Evolutionary conservation across 92 coral and sea anemone species (phyloP), one percentile per base, ranked within the genome.

Genomic region (Umimayanthus kanabou): DNA sequence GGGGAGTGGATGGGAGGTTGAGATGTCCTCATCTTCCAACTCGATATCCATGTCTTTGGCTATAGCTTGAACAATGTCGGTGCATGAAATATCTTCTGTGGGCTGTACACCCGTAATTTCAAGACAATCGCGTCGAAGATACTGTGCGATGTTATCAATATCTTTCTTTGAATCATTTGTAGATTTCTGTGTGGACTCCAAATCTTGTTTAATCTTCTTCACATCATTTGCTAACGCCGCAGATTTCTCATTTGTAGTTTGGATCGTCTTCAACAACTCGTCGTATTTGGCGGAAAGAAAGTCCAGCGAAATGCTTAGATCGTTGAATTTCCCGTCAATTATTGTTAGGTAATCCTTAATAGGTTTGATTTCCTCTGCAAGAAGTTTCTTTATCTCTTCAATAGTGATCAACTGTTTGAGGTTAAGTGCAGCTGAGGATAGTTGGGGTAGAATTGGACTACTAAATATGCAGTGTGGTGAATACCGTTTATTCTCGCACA

Each of bases 21-120:
- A 76, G 40, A 76, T 76, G 45, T 76, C 55, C 77, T 73, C 47
- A 9, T 76, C 57, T 14, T 39, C 80, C 16, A 76, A 40, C 25
- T 76, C 55, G 4, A 76, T 2, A 50, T 25, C 80, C 80, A 76
- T 76, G 80, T 76, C 55, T 39, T 76, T 76, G n/a, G 80, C 80
- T 16, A 39, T 20, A 9, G 55, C 57, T 39, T 39, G 10, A 26
- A 76, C 80, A 53, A 76, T 76, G 80, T 76, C 80, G 22, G 39
- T 76, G 80, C 80, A 76, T n/a, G 55, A 39, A 13, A 53, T 53
- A 39, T 76, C 42, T 39, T 73, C 9, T 3, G 77, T 28, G 9
- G 77, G 77, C 43, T 28, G 3, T 10, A 73, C 42, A 9, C 78
- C 47, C 3, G 49, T 73, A 29, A 73, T 73, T 37, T 73, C 78